Percentiles rank a stretch among this genome's conserved stretches.
phyloP scores from a whole-genome alignment of 2,113 vertebrate genomes.

The Varanus komodoensis region DNA sequence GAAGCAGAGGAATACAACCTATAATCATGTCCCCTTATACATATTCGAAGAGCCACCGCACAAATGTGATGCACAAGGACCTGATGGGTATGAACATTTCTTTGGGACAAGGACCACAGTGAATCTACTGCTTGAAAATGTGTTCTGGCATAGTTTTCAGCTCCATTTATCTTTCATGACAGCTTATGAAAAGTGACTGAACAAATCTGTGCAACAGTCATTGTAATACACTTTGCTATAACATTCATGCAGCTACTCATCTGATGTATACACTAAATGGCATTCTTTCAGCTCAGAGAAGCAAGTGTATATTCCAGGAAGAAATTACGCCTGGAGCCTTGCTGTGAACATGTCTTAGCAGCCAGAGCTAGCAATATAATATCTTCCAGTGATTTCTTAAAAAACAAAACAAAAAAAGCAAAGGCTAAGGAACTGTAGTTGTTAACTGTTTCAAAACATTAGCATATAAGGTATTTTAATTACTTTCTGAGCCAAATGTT shows the following conservation, averaged over 20 bases:
- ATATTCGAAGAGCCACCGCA: not conserved
- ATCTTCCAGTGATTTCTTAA: conserved; percentile 41
- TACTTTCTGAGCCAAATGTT: not conserved
- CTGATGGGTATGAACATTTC: not conserved
- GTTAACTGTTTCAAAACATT: conserved; percentile 46
- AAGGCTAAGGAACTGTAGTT: conserved; percentile 28
- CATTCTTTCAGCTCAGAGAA: conserved; percentile 42
- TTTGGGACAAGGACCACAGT: not conserved
- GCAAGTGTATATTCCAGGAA: conserved; percentile 42
- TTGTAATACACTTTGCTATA: conserved; percentile 30
- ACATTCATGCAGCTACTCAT: conserved; percentile 28
- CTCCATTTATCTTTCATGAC: conserved; percentile 3
- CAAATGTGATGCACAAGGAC: not conserved
- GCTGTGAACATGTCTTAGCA: conserved; percentile 42
- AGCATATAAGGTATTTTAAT: not conserved
- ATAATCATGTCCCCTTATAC: not conserved
- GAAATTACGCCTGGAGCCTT: conserved; percentile 47
- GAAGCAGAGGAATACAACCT: not conserved
- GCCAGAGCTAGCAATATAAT: conserved; percentile 37
- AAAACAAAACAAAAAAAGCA: not conserved
- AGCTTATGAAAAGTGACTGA: conserved; percentile 29
- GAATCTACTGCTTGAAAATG: conserved; percentile 7
- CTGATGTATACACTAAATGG: conserved; percentile 52
- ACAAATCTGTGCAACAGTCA: conserved; percentile 28
- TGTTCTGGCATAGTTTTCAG: conserved; percentile 26